Conservation (phyloP, 2,888 invertebrate genomes). For the Tenthredo distinguenda region DNA sequence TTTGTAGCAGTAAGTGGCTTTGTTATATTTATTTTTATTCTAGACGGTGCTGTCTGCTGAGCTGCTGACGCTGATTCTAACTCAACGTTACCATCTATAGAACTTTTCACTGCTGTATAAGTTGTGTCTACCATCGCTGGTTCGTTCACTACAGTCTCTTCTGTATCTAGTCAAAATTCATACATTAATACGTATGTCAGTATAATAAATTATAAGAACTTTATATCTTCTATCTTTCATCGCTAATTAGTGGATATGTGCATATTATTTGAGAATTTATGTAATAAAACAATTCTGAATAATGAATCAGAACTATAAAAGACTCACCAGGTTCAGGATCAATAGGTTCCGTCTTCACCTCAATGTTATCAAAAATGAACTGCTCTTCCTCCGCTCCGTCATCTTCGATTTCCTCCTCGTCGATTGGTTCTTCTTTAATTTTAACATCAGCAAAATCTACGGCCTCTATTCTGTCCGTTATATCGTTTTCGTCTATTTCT, state of each 20-base stretch:
- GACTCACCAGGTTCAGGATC: constrained; percentile 71
- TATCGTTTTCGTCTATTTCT: constrained; percentile 54
- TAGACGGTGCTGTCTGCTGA: constrained; percentile 76
- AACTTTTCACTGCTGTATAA: constrained; percentile 81
- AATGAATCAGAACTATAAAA: constrained; percentile 29
- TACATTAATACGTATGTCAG: background rate
- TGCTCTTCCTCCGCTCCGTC: constrained; percentile 65
- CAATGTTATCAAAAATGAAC: constrained; percentile 65
- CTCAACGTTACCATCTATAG: constrained; percentile 90
- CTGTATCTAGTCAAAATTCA: constrained; percentile 72
- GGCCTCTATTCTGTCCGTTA: constrained; percentile 70
- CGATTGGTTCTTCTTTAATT: constrained; percentile 87
- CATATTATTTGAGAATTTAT: background rate
- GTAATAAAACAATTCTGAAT: background rate
- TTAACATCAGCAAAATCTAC: constrained; percentile 78
- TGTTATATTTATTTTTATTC: constrained; percentile 91
- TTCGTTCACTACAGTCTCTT: constrained; percentile 79
- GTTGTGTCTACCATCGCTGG: constrained; percentile 79
- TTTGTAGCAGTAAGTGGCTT: constrained; percentile 80
- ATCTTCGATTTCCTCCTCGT: constrained; percentile 69
- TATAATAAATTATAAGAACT: constrained; percentile 40
- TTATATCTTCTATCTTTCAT: background rate
- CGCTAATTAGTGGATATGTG: background rate
- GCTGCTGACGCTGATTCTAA: constrained; percentile 80
- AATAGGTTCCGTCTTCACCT: constrained; percentile 71